A percentile compares a stretch with the other conserved stretches of the same genome.
Conservation (phyloP, 1,140 invertebrate species). For the Melitaea cinxia region DNA sequence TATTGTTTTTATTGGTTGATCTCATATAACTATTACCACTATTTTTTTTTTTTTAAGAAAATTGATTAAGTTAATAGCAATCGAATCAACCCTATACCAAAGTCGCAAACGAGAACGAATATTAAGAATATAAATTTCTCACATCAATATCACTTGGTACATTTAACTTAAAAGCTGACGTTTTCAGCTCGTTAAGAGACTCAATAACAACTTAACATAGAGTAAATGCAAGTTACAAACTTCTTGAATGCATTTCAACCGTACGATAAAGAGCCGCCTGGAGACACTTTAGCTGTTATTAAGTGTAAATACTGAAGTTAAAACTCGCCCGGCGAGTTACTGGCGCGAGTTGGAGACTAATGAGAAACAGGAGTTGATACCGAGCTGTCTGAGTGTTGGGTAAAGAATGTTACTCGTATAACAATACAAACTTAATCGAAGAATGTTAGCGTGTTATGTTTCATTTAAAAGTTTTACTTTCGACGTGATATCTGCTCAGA, state of each 20-base stretch:
- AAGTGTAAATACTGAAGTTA: constrained; percentile 41
- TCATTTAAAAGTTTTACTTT: too few species aligned
- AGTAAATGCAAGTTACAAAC: constrained; percentile 34
- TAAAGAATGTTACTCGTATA: background rate
- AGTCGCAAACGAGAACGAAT: constrained; percentile 22
- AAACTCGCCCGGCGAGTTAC: constrained; percentile 32
- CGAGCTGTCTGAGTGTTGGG: constrained; percentile 18
- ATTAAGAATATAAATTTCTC: constrained; percentile 31
- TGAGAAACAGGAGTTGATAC: constrained; percentile 34
- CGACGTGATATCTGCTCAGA: too few species aligned
- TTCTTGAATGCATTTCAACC: constrained; percentile 34
- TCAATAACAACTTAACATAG: constrained; percentile 39
- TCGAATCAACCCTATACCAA: constrained; percentile 19
- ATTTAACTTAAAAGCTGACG: constrained; percentile 31
- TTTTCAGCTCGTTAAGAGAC: constrained; percentile 38
- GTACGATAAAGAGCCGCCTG: constrained; percentile 33
- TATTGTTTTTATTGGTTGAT: too few species aligned
- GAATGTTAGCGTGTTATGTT: too few species aligned
- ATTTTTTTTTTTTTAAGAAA: too few species aligned
- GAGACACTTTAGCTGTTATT: constrained; percentile 37
- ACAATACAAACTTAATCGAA: background rate
- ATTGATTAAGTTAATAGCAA: background rate
- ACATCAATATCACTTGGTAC: constrained; percentile 34
- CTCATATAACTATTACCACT: too few species aligned
- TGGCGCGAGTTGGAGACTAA: constrained; percentile 27